Evolutionary conservation across 2,888 invertebrate species (phyloP).

Genomic region (Ormyrus pomaceus): DNA sequence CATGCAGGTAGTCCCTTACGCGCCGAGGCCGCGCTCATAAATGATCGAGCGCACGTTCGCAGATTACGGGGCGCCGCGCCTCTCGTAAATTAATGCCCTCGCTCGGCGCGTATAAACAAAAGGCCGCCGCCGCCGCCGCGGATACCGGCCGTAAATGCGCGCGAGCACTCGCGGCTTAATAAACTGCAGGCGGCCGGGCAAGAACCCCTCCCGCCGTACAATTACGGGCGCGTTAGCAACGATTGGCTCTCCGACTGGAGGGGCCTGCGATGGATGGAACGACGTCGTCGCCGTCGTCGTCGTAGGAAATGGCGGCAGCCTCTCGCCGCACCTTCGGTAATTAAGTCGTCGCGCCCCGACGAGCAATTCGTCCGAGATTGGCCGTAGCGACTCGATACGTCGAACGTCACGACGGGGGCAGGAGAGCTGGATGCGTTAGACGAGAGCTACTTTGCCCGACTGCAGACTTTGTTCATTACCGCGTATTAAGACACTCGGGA

Average conservation of each 20-base stretch:
- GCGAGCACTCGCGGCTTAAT: no score
- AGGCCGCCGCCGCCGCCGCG: not conserved
- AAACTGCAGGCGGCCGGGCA: no score
- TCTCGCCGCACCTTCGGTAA: constrained; percentile 12
- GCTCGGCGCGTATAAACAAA: not conserved
- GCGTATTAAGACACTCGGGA: not conserved
- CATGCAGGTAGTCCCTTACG: not conserved
- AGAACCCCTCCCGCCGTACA: no score
- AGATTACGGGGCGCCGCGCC: not conserved
- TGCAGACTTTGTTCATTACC: no score
- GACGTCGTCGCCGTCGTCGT: not conserved
- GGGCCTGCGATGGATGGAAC: no score
- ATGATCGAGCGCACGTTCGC: not conserved
- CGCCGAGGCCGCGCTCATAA: not conserved
- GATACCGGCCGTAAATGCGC: not conserved
- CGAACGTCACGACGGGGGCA: no score
- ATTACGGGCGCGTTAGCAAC: no score
- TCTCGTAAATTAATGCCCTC: constrained; percentile 26
- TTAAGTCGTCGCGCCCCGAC: constrained; percentile 29
- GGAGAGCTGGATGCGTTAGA: not conserved
- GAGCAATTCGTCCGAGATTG: constrained; percentile 32
- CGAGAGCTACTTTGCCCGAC: no score
- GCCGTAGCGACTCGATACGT: not conserved
- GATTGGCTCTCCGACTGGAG: no score
- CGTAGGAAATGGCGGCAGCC: not conserved